A percentile compares a stretch with the other conserved stretches of the same genome.
phyloP scores from a whole-genome alignment of 1,140 invertebrate species.

The Elymnias hypermnestra region DNA sequence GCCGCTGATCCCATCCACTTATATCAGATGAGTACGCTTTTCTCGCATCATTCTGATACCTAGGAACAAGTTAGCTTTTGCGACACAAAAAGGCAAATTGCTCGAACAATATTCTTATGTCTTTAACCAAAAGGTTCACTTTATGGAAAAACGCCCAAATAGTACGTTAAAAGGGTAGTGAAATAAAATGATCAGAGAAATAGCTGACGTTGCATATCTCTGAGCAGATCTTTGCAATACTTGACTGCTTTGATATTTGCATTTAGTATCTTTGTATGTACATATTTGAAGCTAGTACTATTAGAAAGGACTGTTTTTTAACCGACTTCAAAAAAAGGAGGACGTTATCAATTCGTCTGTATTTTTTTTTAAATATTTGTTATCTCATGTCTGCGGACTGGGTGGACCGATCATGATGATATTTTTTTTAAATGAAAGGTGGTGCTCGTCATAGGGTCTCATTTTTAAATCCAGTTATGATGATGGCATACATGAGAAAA shows the following conservation, averaged over 20 bases:
- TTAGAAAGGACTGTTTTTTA: too few relatives aligned
- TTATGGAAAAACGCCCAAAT: background rate
- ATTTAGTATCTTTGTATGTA: slow-evolving; percentile 28
- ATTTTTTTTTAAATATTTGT: too few relatives aligned
- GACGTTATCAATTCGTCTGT: too few relatives aligned
- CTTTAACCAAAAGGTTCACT: slow-evolving; percentile 4
- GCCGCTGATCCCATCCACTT: slow-evolving; percentile 26
- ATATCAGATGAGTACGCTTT: slow-evolving; percentile 32
- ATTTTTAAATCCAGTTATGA: too few relatives aligned
- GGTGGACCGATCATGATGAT: too few relatives aligned
- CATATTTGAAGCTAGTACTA: too few relatives aligned
- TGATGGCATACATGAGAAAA: too few relatives aligned
- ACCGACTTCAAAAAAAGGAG: too few relatives aligned
- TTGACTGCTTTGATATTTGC: slow-evolving; percentile 41
- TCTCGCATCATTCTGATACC: slow-evolving; percentile 34
- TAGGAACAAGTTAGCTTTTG: slow-evolving; percentile 15
- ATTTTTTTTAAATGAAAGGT: too few relatives aligned
- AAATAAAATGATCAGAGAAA: slow-evolving; percentile 15
- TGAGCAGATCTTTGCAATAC: slow-evolving; percentile 28
- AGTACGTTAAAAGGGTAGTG: background rate
- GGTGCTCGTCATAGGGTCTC: too few relatives aligned
- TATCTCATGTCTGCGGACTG: too few relatives aligned
- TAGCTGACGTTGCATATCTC: slow-evolving; percentile 29
- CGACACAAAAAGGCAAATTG: background rate
- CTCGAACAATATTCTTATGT: background rate